These are phyloP conservation scores for Dryobates pubescens DNA, from an alignment of 2,797 vertebrate species.

Conservation along the genomic window DNA sequence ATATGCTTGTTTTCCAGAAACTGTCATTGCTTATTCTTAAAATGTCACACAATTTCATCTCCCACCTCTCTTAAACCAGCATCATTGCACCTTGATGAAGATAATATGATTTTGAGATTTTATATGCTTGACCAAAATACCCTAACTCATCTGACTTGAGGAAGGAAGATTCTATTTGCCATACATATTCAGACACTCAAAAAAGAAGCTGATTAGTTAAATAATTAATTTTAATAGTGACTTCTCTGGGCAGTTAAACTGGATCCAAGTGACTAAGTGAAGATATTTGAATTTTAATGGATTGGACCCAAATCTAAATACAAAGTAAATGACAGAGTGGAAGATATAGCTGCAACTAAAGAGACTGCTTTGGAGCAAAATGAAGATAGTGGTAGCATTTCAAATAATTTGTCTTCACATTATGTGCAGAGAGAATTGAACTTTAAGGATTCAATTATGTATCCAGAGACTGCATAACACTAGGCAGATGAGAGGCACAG, in stretches of 20 bases:
- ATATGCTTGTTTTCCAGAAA: constrained; percentile 28
- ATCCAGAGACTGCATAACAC: neutral
- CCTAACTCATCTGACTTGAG: neutral
- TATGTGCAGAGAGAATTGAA: neutral
- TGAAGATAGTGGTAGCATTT: neutral
- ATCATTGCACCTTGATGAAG: neutral
- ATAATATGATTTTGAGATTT: neutral
- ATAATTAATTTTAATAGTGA: neutral
- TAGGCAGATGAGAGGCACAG: neutral
- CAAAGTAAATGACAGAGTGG: neutral
- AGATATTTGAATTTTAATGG: neutral
- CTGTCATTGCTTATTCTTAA: neutral
- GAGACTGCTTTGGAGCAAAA: neutral
- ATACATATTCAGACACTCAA: neutral
- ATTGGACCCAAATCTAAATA: neutral
- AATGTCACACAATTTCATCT: constrained; percentile 25
- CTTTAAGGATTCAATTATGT: neutral
- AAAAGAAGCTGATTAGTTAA: neutral
- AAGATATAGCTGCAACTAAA: neutral
- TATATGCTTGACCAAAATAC: neutral
- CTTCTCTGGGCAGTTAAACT: neutral
- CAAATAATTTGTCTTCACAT: neutral
- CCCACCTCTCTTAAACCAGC: neutral
- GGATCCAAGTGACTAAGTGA: neutral
- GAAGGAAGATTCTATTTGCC: neutral